Evolutionary conservation across 2,888 invertebrate genomes (phyloP).

Genomic region (Brenthis hecate): DNA sequence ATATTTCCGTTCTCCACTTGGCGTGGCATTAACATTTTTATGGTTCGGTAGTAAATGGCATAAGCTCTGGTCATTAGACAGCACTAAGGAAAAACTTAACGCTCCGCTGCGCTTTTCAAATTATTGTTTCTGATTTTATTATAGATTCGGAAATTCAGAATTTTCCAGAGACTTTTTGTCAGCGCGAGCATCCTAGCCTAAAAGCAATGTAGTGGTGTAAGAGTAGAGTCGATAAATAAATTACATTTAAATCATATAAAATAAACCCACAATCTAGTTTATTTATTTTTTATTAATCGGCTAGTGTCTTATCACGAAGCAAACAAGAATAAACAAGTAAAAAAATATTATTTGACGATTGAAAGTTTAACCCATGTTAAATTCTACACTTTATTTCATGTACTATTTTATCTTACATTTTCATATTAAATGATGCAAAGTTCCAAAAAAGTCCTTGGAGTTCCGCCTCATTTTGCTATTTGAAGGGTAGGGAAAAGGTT

Average conservation of each 20-base stretch:
- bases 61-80: constrained; percentile 61
- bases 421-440: constrained; percentile 7
- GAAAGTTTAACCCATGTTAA: too few relatives aligned
- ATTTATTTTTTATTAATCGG: too few relatives aligned
- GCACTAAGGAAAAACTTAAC: constrained; percentile 50
- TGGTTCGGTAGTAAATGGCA: constrained; percentile 59
- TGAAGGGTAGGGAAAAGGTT: constrained; percentile 17
- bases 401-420: constrained; percentile 10
- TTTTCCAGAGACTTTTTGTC: background rate
- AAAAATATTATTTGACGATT: too few relatives aligned
- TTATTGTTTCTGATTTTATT: constrained; percentile 49
- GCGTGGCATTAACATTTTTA: constrained; percentile 70
- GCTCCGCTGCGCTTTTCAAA: constrained; percentile 50
- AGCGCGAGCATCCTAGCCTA: too few relatives aligned
- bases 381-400: background rate
- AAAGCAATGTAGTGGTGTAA: too few relatives aligned
- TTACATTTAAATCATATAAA: too few relatives aligned
- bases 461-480: constrained; percentile 15
- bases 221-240: too few relatives aligned
- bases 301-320: too few relatives aligned
- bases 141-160: background rate
- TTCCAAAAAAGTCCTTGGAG: constrained; percentile 13
- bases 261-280: too few relatives aligned
- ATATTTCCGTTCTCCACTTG: constrained; percentile 58
- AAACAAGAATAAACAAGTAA: too few relatives aligned